These are phyloP conservation scores for Zaprionus africanus DNA, from an alignment of 1,140 invertebrate species.

Conservation along the genomic window DNA sequence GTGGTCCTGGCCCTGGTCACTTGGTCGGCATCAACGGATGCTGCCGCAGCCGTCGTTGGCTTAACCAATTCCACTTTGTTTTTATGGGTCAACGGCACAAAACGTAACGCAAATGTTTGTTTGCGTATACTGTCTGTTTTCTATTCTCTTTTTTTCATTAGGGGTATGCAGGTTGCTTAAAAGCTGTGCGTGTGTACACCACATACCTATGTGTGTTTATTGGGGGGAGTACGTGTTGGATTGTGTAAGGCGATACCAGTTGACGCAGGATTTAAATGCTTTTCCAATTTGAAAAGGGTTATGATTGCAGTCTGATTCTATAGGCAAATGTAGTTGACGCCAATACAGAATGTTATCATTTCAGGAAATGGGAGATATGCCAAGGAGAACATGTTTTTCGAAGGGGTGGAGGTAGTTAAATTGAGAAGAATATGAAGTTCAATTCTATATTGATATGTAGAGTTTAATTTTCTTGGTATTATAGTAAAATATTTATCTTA, in stretches of 20 bases:
- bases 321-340: constrained; percentile 6
- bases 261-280: constrained; percentile 35
- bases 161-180: constrained; percentile 20
- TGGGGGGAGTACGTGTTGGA: constrained; percentile 27
- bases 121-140: constrained; percentile 1
- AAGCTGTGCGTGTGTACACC: constrained; percentile 13
- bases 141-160: not conserved
- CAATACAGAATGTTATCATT: not conserved
- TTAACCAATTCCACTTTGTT: constrained; percentile 24
- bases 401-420: no score
- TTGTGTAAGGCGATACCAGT: constrained; percentile 27
- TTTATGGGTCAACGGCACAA: constrained; percentile 54
- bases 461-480: no score
- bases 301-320: constrained; percentile 4
- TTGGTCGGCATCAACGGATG: constrained; percentile 14
- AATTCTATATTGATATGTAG: no score
- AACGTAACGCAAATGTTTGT: constrained; percentile 40
- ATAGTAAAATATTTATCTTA: no score
- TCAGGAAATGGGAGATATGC: not conserved
- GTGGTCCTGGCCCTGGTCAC: constrained; percentile 3
- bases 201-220: not conserved
- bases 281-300: constrained; percentile 38
- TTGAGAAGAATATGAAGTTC: no score
- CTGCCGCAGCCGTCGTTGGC: not conserved
- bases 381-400: no score